Base-by-base conservation (phyloP, 2,113 vertebrate genomes). In the Ondatra zibethicus region DNA sequence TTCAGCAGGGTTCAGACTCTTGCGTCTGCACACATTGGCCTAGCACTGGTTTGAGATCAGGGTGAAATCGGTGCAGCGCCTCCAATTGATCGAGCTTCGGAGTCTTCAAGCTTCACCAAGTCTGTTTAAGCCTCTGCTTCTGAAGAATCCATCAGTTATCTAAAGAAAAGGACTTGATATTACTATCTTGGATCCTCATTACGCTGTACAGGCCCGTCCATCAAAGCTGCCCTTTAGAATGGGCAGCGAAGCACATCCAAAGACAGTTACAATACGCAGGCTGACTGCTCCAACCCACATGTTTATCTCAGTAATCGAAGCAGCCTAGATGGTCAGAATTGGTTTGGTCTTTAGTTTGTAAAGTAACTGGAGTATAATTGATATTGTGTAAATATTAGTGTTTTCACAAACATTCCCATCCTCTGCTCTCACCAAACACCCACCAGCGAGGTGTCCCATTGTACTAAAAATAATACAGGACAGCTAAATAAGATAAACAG, bases 81-180 rank as follows among this genome's bases (percentile, higher is more conserved):
- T 21, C 17, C 52, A 70, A 14, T 23, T 92, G 36, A 33, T 36
- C 36, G 76, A 92, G 25, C 27, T 84, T 88, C 33, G 55, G 55
- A 58, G 68, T 72, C 58, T 87, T 39, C 3, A 92, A 47, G 7
- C n/a, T 77, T 81, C 89, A 85, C 3, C 84, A 84, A 86, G 80
- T 31, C 19, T 78, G 33, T 73, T 75, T 80, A 36, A 27, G 31
- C 25, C 23, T 92, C 39, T 61, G 29, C 47, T 82, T 88, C 27
- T 94, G 50, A 80, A 92, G 68, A 66, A 33, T 19, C 47, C 11
- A 16, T 75, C 19, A 19, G 31, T 66, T 78, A 7, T 78, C 58
- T 91, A 55, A 42, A 93, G 39, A 94, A 97, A 95, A 25, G n/a
- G 39, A 82, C 66, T 85, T 63, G 21, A 84, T 70, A 78, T n/a